These are phyloP conservation scores for Rhipidura dahli DNA, from an alignment of 2,113 vertebrate species.

Conservation along the genomic window DNA sequence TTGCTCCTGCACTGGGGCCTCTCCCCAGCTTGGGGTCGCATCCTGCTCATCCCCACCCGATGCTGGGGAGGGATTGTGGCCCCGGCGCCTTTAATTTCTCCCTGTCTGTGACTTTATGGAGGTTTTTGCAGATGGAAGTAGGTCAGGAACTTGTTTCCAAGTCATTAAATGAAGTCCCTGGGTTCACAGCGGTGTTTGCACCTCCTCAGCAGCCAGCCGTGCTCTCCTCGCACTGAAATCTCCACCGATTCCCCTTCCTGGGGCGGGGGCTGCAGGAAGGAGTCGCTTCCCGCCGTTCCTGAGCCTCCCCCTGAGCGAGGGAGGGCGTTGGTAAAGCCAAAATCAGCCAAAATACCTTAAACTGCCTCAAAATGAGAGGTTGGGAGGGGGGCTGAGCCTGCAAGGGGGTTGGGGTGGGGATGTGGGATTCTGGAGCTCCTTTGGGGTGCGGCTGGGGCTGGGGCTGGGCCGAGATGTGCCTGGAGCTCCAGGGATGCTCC, in stretches of 20 bases:
- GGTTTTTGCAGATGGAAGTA: conserved; percentile 31
- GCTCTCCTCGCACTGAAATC: not conserved
- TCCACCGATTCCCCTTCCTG: not conserved
- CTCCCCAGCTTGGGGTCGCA: fast-evolving
- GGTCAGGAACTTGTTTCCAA: conserved; percentile 59
- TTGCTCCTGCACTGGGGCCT: not conserved
- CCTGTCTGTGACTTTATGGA: not conserved
- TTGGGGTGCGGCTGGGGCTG: not conserved
- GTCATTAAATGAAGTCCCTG: conserved; percentile 28
- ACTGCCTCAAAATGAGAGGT: not conserved
- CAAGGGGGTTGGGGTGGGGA: not conserved
- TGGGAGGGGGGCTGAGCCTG: fast-evolving
- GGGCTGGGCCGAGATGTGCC: not conserved
- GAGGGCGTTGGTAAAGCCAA: fast-evolving
- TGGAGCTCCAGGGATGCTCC: not conserved
- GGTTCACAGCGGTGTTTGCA: not conserved
- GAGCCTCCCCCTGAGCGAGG: not conserved
- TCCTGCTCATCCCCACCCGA: not conserved
- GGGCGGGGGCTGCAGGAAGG: not conserved
- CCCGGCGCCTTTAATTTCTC: not conserved
- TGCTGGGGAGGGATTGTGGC: fast-evolving
- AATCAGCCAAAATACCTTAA: not conserved
- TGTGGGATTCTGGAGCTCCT: not conserved
- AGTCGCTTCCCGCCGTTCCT: fast-evolving
- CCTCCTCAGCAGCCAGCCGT: not conserved